A percentile compares a stretch with the other conserved stretches of the same genome.
phyloP scores from a whole-genome alignment of 1,140 invertebrate genomes.

The Argopecten irradians region DNA sequence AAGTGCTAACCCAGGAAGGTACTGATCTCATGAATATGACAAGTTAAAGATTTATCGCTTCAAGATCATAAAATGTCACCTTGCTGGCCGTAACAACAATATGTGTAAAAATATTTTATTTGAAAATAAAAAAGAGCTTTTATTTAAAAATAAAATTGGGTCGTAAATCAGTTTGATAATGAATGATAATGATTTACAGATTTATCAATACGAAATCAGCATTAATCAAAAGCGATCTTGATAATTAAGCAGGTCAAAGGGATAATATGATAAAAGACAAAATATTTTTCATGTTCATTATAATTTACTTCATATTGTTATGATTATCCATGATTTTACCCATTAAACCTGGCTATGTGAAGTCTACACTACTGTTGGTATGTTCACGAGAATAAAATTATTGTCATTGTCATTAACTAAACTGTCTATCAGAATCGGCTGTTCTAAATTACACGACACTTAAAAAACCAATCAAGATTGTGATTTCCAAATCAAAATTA shows the following conservation, averaged over 20 bases:
- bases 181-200: neutral
- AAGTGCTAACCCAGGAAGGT: neutral
- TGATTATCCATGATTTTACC: too few species aligned
- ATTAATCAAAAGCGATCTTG: neutral
- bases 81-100: neutral
- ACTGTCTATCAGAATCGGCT: too few species aligned
- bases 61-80: neutral
- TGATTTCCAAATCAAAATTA: too few species aligned
- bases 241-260: neutral
- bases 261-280: too few species aligned
- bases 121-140: neutral
- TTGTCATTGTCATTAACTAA: too few species aligned
- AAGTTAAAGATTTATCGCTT: neutral
- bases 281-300: too few species aligned
- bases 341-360: too few species aligned
- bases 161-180: neutral
- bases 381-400: too few species aligned
- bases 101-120: neutral
- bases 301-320: too few species aligned
- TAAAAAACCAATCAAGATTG: too few species aligned
- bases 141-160: neutral
- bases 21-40: neutral
- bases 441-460: too few species aligned
- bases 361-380: too few species aligned
- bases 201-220: neutral